A percentile compares a stretch with the other conserved stretches of the same genome.
Evolutionary conservation across 2,797 vertebrate genomes (phyloP).

Genomic region (Vireo griseus): DNA sequence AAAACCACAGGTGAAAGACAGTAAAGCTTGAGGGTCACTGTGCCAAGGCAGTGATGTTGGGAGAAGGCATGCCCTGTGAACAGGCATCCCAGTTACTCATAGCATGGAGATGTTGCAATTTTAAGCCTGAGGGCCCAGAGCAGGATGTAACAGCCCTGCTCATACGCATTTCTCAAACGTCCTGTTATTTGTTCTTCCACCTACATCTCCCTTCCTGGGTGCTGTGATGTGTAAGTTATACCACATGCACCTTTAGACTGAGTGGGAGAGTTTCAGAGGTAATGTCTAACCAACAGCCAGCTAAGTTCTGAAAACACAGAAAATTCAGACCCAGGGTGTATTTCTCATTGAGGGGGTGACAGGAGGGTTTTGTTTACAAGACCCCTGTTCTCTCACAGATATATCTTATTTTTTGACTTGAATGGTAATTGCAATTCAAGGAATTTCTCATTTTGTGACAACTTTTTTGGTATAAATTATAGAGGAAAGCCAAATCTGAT

Average conservation of each 20-base stretch:
- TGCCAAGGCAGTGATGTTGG: neutral
- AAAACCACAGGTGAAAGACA: neutral
- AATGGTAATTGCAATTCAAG: neutral
- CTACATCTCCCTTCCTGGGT: conserved; percentile 4
- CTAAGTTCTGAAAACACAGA: neutral
- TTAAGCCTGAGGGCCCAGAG: neutral
- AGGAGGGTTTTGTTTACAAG: neutral
- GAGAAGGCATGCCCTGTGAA: neutral
- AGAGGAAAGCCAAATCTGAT: conserved; percentile 90
- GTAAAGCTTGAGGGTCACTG: neutral
- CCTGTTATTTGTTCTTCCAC: conserved; percentile 30
- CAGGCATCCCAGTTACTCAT: neutral
- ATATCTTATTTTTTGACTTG: neutral
- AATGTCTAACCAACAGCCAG: neutral
- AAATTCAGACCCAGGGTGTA: neutral
- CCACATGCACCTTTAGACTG: neutral
- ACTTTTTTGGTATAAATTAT: conserved; percentile 4
- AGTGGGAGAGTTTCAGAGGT: neutral
- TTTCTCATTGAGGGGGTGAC: neutral
- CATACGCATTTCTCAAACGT: neutral
- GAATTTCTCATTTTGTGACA: neutral
- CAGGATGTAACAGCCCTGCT: neutral
- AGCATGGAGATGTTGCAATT: neutral
- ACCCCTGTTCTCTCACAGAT: neutral
- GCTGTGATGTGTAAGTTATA: neutral